Base-by-base conservation (phyloP, 2,113 vertebrate genomes). In the Gallinago jamesoni region DNA sequence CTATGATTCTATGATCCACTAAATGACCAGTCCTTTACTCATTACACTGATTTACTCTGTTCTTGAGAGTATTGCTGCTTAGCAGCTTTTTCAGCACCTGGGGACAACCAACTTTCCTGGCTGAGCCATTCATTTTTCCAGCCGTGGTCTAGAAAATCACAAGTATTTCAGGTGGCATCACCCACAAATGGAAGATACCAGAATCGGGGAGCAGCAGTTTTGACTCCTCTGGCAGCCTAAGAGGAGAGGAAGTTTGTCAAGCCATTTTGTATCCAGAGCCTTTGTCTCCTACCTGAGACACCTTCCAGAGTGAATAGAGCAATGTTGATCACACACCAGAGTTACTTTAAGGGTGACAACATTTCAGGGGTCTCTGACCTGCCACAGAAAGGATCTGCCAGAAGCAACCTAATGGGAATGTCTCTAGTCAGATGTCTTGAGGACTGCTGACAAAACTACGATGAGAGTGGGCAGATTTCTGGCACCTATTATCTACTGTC, bases 71-170 rank as follows among this genome's bases (percentile, higher is more conserved):
- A 5, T 27, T 86, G 39, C 3, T 77, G 17, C 17, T 33, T 63
- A 50, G 4, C 6, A n/a, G 9, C 5, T 83, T 90, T 75, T 68
- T 59, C 31, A 79, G 12, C 3, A 76, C 1, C 4, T 30, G 5
- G 5, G 20, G 4, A 31, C 28, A 72, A 50, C 1, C 7, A 66
- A 1, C 4, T 43, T 1, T 33, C 21, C 14, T 72, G n/a, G 5
- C 6, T 22, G 3, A 45, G 25, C 5, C 25, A 27, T 67, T 78
- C 6, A 1, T 39, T 77, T 80, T 48, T 33, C 31, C 18, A 41
- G 6, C 15, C 7, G 0, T 81, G 15, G 8, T 67, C 14, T 62
- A 50, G 39, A 93, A 64, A 20, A 8, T 53, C 31, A 23, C 6
- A 60, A 48, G 5, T 59, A 15, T 70, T 75, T 90, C 37, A 41